These are phyloP conservation scores for Micrasema longulum DNA, from an alignment of 1,140 invertebrate genomes.

Conservation along the genomic window DNA sequence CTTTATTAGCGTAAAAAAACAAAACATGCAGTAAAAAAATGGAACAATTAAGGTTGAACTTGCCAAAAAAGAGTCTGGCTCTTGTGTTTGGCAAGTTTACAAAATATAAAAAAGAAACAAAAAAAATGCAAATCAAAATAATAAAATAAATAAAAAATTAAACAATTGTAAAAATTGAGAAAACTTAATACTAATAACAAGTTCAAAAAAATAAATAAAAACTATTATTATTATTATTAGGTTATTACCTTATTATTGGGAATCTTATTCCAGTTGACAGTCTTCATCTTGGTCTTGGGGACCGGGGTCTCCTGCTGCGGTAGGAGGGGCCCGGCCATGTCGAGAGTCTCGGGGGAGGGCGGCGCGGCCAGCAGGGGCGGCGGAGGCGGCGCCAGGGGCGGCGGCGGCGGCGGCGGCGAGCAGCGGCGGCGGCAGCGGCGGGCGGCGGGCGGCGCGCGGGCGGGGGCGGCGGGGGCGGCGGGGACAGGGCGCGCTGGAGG, in stretches of 20 bases:
- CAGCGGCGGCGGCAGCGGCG: conserved; percentile 56
- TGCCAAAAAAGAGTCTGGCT: too few relatives aligned
- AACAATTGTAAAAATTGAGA: too few relatives aligned
- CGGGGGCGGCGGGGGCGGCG: conserved; percentile 63
- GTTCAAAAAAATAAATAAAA: too few relatives aligned
- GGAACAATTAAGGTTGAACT: too few relatives aligned
- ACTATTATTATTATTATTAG: too few relatives aligned
- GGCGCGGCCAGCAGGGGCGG: conserved; percentile 59
- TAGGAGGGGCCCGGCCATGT: conserved; percentile 75
- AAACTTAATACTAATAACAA: too few relatives aligned
- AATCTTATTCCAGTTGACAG: conserved; percentile 95
- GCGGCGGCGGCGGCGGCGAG: conserved; percentile 57
- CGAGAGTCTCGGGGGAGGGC: conserved; percentile 71
- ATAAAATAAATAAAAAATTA: too few relatives aligned
- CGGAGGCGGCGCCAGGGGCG: conserved; percentile 58
- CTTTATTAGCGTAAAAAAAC: too few relatives aligned
- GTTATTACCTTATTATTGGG: conserved; percentile 85
- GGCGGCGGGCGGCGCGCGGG: conserved; percentile 59
- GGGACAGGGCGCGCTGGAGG: conserved; percentile 60
- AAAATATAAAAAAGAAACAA: too few relatives aligned
- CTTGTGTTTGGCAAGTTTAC: too few relatives aligned
- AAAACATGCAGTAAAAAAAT: too few relatives aligned
- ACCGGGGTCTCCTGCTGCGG: conserved; percentile 90
- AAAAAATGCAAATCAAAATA: too few relatives aligned
- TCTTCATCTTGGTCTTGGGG: conserved; percentile 94